These are phyloP conservation scores for Caenorhabditis sp. DNA, from an alignment of 2,888 invertebrate genomes.

Conservation along the genomic window DNA sequence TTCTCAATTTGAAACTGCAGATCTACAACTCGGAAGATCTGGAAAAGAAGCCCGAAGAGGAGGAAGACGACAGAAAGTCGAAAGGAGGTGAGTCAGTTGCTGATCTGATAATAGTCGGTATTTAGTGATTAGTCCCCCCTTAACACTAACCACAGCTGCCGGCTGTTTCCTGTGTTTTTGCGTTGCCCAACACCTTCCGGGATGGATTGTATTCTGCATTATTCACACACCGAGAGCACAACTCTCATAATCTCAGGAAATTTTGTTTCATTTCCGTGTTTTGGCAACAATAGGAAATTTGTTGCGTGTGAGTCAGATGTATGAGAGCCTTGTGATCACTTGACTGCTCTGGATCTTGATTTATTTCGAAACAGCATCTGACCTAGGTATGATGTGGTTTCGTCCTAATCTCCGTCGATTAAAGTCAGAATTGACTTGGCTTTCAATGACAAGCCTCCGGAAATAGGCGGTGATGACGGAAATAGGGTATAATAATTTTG, in stretches of 20 bases:
- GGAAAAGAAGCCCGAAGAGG: slow-evolving; percentile 55
- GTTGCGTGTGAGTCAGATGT: slow-evolving; percentile 12
- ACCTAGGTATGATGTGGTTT: slow-evolving; percentile 1
- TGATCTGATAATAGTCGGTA: slow-evolving; percentile 6
- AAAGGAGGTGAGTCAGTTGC: slow-evolving; percentile 69
- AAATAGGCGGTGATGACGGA: not conserved
- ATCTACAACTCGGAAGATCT: slow-evolving; percentile 69
- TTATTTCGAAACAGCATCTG: not conserved
- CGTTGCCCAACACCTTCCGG: not conserved
- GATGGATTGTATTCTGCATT: slow-evolving; percentile 32
- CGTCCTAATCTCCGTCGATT: not conserved
- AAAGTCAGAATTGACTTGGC: slow-evolving; percentile 1
- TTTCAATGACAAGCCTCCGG: not conserved
- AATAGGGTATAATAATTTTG: not conserved
- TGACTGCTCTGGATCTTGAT: not conserved
- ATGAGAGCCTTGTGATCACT: slow-evolving; percentile 1
- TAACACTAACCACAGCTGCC: not conserved
- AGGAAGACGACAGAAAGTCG: slow-evolving; percentile 60
- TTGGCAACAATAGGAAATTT: slow-evolving; percentile 1
- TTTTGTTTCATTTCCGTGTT: slow-evolving; percentile 31
- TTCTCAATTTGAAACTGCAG: slow-evolving; percentile 75
- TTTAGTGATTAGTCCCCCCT: slow-evolving; percentile 2
- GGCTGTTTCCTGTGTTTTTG: slow-evolving; percentile 13
- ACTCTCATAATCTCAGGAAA: slow-evolving; percentile 10
- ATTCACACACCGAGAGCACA: too few species aligned